A percentile compares a stretch with the other conserved stretches of the same genome.
Conservation (phyloP, 2,113 vertebrate genomes). For the Callospermophilus lateralis region DNA sequence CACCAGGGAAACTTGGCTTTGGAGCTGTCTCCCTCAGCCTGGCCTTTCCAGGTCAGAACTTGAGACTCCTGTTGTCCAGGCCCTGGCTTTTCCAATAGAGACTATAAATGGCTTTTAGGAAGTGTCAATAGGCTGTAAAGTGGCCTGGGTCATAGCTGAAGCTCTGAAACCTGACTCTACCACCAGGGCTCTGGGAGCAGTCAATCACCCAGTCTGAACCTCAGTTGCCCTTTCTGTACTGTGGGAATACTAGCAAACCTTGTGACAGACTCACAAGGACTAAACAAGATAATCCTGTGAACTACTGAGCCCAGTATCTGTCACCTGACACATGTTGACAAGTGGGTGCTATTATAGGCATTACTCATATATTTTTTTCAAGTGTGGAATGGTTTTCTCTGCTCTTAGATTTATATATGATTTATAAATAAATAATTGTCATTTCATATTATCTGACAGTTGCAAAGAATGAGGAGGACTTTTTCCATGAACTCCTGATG, state of each 20-base stretch:
- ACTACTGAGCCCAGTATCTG: neutral
- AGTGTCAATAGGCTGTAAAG: neutral
- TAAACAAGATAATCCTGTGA: neutral
- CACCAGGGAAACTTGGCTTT: neutral
- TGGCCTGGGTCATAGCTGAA: neutral
- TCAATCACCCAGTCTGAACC: neutral
- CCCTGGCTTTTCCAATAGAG: neutral
- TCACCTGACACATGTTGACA: neutral
- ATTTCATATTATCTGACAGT: neutral
- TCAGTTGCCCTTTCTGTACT: neutral
- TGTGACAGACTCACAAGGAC: neutral
- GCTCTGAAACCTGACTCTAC: constrained; percentile 17
- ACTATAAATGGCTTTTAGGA: neutral
- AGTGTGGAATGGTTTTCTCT: neutral
- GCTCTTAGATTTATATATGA: neutral
- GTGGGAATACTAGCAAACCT: neutral
- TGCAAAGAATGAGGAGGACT: neutral
- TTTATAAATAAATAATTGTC: neutral
- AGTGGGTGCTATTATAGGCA: too few species aligned
- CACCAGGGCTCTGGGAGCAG: neutral
- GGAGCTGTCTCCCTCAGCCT: neutral
- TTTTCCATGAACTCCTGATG: neutral
- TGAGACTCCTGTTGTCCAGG: neutral
- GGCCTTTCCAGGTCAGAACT: neutral
- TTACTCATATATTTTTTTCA: neutral